Base-by-base conservation (phyloP, 2,888 invertebrate species). In the Acrobasis suavella region DNA sequence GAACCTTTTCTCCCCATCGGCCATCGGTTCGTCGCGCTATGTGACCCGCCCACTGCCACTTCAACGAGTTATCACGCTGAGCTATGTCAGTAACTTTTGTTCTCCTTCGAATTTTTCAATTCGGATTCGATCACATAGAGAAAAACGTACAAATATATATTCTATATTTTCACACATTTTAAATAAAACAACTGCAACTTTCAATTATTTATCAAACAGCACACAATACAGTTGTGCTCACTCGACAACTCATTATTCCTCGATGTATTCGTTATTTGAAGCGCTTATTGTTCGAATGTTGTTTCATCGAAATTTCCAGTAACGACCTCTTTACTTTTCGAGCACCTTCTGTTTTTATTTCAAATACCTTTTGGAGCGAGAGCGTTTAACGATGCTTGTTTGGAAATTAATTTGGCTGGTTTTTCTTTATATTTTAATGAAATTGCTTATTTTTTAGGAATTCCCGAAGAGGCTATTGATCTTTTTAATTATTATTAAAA, bases 251-350 rank as follows among this genome's bases (percentile, higher is more conserved):
- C 17, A 42, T 56, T 17, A 56, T 8, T 56, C 42, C 17, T 17
- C 12, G 10, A 32, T 56, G 42, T 42, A 56, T 56, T 56, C 56
- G 56, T 46, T 42, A 46, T 56, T n/a, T 56, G 56, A 56, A 56
- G 56, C 56, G 8, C 16, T 56, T 17, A 56, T 56, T 56, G 56
- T 56, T 56, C 17, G 56, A 56, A 56, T 46, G 42, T 56, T 46
- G 42, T 42, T 56, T 22, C 42, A 56, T 42, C 22, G 56, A 56
- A 42, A 56, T 56, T 56, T n/a, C 15, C 56, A 12, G 56, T 56
- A 56, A 56, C 56, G 22, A 56, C 56, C 56, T 42, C 56, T 56
- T 39, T 38, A 12, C 17, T 17, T 9, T 42, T 56, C 42, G 9
- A 42, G 42, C 17, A 22, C 56, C 16, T 12, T 9, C 15, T 42